A percentile compares a stretch with the other conserved stretches of the same genome.
phyloP scores from a whole-genome alignment of 2,113 vertebrate species.

The Hylia prasina region DNA sequence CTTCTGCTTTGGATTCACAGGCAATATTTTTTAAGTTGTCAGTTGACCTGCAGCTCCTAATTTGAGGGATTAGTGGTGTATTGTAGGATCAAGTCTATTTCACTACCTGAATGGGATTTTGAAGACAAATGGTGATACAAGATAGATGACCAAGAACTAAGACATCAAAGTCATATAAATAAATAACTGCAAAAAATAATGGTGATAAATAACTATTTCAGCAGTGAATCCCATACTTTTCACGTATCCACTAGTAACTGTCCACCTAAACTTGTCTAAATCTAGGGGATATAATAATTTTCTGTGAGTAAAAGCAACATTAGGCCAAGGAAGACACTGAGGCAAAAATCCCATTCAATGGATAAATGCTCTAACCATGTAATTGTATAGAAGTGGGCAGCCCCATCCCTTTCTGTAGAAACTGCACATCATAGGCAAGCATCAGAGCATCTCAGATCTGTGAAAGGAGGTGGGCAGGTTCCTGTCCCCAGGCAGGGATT shows the following conservation, averaged over 20 bases:
- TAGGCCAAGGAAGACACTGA: background rate
- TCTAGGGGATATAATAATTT: background rate
- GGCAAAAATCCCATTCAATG: background rate
- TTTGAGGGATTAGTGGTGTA: background rate
- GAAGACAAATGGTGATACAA: background rate
- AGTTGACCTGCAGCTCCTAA: background rate
- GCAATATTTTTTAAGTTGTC: background rate
- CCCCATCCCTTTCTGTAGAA: background rate
- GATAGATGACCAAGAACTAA: background rate
- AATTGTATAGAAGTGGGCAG: background rate
- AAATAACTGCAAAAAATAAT: background rate
- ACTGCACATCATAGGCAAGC: fast-evolving
- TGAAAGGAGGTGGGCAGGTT: background rate
- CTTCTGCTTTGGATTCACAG: background rate
- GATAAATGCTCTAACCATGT: background rate
- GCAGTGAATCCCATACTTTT: background rate
- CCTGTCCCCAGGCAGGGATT: background rate
- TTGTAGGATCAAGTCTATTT: background rate
- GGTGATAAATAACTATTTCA: background rate
- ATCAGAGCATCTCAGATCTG: background rate
- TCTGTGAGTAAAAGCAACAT: background rate
- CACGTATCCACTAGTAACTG: background rate
- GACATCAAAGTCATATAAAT: background rate
- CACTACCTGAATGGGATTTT: background rate
- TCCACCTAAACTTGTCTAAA: background rate